Evolutionary conservation across 2,113 vertebrate species (phyloP).

Genomic region (Tyrannus savana): DNA sequence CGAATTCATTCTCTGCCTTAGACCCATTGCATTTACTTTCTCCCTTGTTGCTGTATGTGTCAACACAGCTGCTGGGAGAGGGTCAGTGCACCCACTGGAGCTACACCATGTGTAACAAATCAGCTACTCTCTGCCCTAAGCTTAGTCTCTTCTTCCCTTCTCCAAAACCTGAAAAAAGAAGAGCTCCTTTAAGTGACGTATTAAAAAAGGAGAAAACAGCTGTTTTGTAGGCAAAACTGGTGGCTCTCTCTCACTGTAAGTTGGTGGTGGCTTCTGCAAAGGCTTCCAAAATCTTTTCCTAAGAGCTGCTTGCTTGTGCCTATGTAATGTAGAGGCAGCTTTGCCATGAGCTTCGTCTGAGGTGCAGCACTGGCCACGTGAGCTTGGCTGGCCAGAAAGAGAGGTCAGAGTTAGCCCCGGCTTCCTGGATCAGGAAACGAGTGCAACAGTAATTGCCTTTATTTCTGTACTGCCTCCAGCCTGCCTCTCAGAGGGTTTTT

Average conservation of each 20-base stretch:
- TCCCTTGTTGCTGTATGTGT: not conserved
- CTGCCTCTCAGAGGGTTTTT: not conserved
- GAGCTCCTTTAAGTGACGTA: not conserved
- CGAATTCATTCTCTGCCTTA: not conserved
- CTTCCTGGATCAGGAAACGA: not conserved
- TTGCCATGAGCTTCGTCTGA: rapidly evolving
- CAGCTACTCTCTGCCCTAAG: not conserved
- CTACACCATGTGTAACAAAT: rapidly evolving
- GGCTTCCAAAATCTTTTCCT: not conserved
- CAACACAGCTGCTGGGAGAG: not conserved
- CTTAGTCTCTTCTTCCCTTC: not conserved
- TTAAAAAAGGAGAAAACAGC: not conserved
- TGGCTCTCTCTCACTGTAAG: not conserved
- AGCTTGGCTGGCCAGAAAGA: not conserved
- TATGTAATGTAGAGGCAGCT: rapidly evolving
- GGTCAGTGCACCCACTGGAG: not conserved
- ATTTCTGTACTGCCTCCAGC: not conserved
- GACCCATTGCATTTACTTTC: not conserved
- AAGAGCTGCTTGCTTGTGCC: not conserved
- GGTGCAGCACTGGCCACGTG: rapidly evolving
- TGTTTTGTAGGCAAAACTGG: not conserved
- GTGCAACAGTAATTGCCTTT: not conserved
- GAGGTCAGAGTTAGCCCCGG: not conserved
- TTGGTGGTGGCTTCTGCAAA: not conserved
- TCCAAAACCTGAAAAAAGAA: not conserved